Evolutionary conservation across 2,888 invertebrate species (phyloP).

Genomic region (Trypoxylon attenuatum): DNA sequence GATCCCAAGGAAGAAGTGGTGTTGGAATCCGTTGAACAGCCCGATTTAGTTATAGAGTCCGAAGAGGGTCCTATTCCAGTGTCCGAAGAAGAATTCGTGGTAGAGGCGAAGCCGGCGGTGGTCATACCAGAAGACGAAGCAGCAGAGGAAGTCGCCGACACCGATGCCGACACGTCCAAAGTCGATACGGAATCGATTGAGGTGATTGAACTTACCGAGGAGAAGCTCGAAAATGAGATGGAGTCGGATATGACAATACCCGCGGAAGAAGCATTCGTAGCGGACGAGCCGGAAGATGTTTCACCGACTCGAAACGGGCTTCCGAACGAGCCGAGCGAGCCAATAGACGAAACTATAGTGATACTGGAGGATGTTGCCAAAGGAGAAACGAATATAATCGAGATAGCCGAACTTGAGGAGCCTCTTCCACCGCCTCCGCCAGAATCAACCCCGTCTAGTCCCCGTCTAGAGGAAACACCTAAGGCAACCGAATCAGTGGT

Average conservation of each 20-base stretch:
- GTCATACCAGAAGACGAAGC: constrained; percentile 56
- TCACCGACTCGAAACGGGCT: background rate
- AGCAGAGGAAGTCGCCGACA: constrained; percentile 28
- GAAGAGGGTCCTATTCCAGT: constrained; percentile 63
- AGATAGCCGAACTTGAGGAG: constrained; percentile 22
- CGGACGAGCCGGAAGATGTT: constrained; percentile 19
- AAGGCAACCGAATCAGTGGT: background rate
- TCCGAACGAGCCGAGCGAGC: background rate
- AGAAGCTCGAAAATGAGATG: constrained; percentile 21
- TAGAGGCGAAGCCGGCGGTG: constrained; percentile 51
- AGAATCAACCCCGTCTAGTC: constrained; percentile 47
- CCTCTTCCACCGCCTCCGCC: constrained; percentile 46
- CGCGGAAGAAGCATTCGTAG: constrained; percentile 22
- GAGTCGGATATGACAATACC: constrained; percentile 9
- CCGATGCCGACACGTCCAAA: constrained; percentile 5
- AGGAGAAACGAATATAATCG: constrained; percentile 8
- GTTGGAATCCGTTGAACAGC: background rate
- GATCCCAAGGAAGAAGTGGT: background rate
- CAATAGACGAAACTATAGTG: background rate
- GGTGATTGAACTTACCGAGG: constrained; percentile 15
- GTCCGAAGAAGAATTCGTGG: constrained; percentile 50
- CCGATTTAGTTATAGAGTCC: constrained; percentile 45
- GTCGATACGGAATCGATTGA: constrained; percentile 7
- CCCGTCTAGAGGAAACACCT: constrained; percentile 19
- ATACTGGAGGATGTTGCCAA: constrained; percentile 6